These are phyloP conservation scores for Equus przewalskii DNA, from an alignment of 2,113 vertebrate species.

Conservation along the genomic window DNA sequence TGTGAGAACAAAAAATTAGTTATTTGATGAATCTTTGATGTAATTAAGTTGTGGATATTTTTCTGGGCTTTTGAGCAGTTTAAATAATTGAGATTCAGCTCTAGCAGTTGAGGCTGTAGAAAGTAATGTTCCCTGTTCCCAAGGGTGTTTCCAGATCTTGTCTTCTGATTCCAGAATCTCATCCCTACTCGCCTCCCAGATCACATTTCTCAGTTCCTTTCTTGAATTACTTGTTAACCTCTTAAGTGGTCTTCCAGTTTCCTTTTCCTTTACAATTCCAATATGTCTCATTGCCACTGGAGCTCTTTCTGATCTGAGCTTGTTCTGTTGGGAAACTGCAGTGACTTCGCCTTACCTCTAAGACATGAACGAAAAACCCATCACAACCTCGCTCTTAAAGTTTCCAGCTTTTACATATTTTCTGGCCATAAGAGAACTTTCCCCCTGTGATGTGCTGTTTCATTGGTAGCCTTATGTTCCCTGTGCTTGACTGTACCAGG, in stretches of 20 bases:
- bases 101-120: neutral
- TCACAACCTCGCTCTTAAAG: neutral
- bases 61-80: neutral
- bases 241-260: neutral
- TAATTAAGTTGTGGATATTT: neutral
- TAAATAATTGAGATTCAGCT: neutral
- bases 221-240: neutral
- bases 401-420: neutral
- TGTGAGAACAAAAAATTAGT: neutral
- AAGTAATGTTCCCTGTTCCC: neutral
- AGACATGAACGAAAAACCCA: neutral
- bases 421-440: neutral
- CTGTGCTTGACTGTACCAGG: neutral
- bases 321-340: accelerated
- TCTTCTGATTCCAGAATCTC: neutral
- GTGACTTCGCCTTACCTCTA: neutral
- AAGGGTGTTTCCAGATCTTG: neutral
- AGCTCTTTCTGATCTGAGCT: neutral
- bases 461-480: neutral
- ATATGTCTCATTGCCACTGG: neutral
- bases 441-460: neutral
- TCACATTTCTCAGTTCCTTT: neutral
- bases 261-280: neutral
- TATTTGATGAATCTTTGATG: neutral
- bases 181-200: neutral